Base-by-base conservation (phyloP, 2,888 invertebrate genomes). In the Orgyia antiqua region DNA sequence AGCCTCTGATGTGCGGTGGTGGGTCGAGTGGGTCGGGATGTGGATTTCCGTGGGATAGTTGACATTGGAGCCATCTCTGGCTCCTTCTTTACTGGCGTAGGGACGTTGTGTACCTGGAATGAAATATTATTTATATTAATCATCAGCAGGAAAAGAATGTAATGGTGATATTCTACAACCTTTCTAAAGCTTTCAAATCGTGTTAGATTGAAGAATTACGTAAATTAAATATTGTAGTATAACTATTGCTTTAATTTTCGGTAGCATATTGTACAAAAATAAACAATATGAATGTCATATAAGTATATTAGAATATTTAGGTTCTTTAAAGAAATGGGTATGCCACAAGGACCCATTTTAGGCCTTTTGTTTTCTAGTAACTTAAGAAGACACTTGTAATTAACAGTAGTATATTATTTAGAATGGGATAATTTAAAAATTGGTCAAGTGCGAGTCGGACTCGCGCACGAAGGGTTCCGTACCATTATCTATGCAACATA, bases 51-150 rank as follows among this genome's bases (percentile, higher is more conserved):
- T 68, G 59, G 35, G 56, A 41, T 29, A n/a, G n/a, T n/a, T 58
- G 58, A 33, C 49, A 42, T 27, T 53, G 58, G 44, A 52, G 37
- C 57, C 56, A 33, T 38, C 33, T 59, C 67, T 10, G 58, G 42
- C 39, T 74, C 77, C 42, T 71, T 72, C 45, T 65, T 68, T 32
- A 59, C 39, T 0, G 69, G 60, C 1, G 60, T 44, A 10, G 67
- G 58, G 3, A 58, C 40, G 6, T 55, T 51, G 73, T 77, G 66
- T 23, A 7, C 7, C 10, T 10, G 9, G 1, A 23, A 10, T 10
- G 5, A 23, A 2, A 23, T 23, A 2, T 3, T 23, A 10, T 23
- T 20, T 4, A n/a, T n/a, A n/a, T n/a, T n/a, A n/a, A n/a, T n/a
- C n/a, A n/a, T n/a, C n/a, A n/a, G n/a, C n/a, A n/a, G n/a, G n/a